Evolutionary conservation across 1,140 invertebrate species (phyloP).

Genomic region (Pseudoatta argentina): DNA sequence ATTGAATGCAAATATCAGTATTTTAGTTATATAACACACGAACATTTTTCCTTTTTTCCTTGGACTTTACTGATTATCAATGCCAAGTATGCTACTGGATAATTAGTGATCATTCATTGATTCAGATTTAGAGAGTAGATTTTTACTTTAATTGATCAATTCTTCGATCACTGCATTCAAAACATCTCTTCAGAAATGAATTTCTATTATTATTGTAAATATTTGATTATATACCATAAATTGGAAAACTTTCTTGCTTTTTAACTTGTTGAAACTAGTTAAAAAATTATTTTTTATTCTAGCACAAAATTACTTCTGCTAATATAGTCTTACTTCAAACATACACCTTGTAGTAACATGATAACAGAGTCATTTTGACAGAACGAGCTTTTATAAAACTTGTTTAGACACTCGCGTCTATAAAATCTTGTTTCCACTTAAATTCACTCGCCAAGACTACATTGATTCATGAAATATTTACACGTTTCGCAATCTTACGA

Average conservation of each 20-base stretch:
- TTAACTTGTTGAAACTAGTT: background rate
- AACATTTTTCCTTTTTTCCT: too few species aligned
- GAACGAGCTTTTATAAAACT: slow-evolving; percentile 49
- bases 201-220: background rate
- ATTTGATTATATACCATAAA: background rate
- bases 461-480: slow-evolving; percentile 58
- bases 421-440: slow-evolving; percentile 53
- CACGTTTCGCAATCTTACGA: background rate
- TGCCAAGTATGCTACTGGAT: too few species aligned
- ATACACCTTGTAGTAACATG: background rate
- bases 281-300: background rate
- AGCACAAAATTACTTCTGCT: slow-evolving; percentile 8
- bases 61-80: too few species aligned
- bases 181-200: background rate
- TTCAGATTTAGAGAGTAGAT: too few species aligned
- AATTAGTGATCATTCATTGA: too few species aligned
- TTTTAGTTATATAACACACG: too few species aligned
- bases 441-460: slow-evolving; percentile 50
- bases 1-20: too few species aligned
- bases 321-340: slow-evolving; percentile 18
- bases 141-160: background rate
- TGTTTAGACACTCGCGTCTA: slow-evolving; percentile 31
- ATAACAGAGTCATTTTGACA: slow-evolving; percentile 16
- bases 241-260: background rate
- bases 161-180: background rate